A percentile compares a stretch with the other conserved stretches of the same genome.
Conservation (phyloP, 2,113 vertebrate species). For the Nannobrachium achirus region DNA sequence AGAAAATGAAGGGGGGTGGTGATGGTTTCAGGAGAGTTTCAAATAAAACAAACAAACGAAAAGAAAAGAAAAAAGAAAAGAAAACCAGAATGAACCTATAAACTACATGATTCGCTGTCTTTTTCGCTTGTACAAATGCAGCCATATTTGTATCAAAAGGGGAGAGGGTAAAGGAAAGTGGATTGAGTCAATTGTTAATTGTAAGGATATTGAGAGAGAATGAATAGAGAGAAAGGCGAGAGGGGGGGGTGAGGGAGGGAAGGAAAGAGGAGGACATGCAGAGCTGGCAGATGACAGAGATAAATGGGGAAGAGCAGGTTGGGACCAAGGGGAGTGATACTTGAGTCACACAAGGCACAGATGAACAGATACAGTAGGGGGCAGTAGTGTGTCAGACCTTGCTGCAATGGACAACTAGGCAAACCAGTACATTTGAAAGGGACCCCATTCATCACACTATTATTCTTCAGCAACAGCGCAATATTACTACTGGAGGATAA, state of each 20-base stretch:
- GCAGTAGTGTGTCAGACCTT: constrained; percentile 54
- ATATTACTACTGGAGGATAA: constrained; percentile 46
- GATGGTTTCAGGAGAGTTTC: constrained; percentile 52
- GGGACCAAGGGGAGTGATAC: constrained; percentile 60
- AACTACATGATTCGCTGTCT: constrained; percentile 75
- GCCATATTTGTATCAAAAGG: constrained; percentile 64
- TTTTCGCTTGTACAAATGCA: constrained; percentile 78
- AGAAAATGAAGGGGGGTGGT: constrained; percentile 40
- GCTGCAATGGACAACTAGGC: constrained; percentile 72
- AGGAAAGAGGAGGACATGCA: constrained; percentile 80
- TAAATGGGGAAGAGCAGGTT: constrained; percentile 51
- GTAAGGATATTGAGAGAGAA: constrained; percentile 38
- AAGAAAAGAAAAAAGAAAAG: constrained; percentile 53
- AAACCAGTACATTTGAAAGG: constrained; percentile 85
- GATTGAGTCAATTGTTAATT: constrained; percentile 49
- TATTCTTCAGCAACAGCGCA: constrained; percentile 36
- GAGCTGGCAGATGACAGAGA: constrained; percentile 78
- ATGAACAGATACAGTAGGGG: constrained; percentile 56
- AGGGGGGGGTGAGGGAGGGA: constrained; percentile 61
- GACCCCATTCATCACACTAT: constrained; percentile 83
- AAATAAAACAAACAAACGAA: constrained; percentile 58
- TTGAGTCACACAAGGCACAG: constrained; percentile 75
- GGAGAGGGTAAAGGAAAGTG: constrained; percentile 1
- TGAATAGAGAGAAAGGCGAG: constrained; percentile 72
- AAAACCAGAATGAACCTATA: constrained; percentile 56